Conservation (phyloP, 2,113 vertebrate genomes). For the Chionomys nivalis region DNA sequence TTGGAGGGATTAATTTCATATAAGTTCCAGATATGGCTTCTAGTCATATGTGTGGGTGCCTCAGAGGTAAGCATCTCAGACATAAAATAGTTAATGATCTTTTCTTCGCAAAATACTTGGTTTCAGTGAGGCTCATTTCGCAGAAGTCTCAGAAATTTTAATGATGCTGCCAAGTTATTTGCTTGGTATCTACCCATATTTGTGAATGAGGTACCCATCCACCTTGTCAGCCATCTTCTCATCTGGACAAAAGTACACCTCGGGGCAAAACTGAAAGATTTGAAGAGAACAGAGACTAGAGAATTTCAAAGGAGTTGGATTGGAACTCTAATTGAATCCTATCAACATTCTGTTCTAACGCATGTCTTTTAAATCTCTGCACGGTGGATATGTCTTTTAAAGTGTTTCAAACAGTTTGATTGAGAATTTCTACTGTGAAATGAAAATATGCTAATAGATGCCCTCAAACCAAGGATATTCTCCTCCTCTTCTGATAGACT, state of each 20-base stretch:
- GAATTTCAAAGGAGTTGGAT: background rate
- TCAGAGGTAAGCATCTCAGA: background rate
- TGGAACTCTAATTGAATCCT: background rate
- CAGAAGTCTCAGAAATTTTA: conserved; percentile 7
- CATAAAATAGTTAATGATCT: background rate
- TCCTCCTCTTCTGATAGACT: background rate
- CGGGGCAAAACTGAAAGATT: background rate
- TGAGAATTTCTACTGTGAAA: conserved; percentile 34
- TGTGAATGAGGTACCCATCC: background rate
- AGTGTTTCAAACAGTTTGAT: background rate
- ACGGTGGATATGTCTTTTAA: background rate
- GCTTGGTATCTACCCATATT: background rate
- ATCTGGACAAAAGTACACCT: background rate
- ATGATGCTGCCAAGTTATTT: background rate
- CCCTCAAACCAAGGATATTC: background rate
- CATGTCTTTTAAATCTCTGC: conserved; percentile 15
- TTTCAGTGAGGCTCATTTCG: background rate
- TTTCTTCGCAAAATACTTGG: conserved; percentile 10
- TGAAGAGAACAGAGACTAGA: background rate
- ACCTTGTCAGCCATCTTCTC: background rate
- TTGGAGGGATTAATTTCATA: background rate
- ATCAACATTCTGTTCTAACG: background rate
- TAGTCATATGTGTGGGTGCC: background rate
- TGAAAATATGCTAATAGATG: background rate
- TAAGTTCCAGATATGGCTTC: background rate